Base-by-base conservation (phyloP, 2,888 invertebrate species). In the Tanypteryx hageni region DNA sequence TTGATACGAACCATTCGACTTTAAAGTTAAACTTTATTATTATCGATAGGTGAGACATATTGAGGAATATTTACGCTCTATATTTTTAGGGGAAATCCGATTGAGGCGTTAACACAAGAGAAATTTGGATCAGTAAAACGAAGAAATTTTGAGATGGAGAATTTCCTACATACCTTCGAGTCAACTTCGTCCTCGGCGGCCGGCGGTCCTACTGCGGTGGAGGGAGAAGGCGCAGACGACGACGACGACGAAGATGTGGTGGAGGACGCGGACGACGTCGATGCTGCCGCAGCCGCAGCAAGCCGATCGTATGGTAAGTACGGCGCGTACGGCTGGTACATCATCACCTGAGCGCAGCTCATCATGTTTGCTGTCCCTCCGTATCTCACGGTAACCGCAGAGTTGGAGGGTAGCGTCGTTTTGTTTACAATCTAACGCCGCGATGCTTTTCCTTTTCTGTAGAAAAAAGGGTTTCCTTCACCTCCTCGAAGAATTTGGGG, bases 311-410 rank as follows among this genome's bases (percentile, higher is more conserved):
- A 89, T 18, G 89, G 89, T 64, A 89, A 61, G 44, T 89, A 89
- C n/a, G 86, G 86, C 27, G 86, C 86, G 89, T 89, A 89, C 89
- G 89, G 89, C 89, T 89, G 89, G 89, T 89, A 89, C 89, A 89
- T 89, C 89, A 89, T 89, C 89, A 89, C 89, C 44, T 64, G 89
- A 13, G 89, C 89, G 89, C 89, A 89, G 89, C 89, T 89, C 89
- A 89, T 89, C 89, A 89, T 89, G 89, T 83, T 83, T 83, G 83
- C 31, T n/a, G 83, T 83, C 83, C 56, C 83, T 57, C 56, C 56
- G 14, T 18, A n/a, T n/a, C 68, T n/a, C 68, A n/a, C 68, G 76
- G 76, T 76, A 76, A 76, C 76, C 76, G 76, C 22, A 76, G 27
- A 27, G 76, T 22, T 27, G 76, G 76, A 76, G 76, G 76, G 76